These are phyloP conservation scores for Azemiops feae DNA, from an alignment of 2,113 vertebrate genomes.

Conservation along the genomic window DNA sequence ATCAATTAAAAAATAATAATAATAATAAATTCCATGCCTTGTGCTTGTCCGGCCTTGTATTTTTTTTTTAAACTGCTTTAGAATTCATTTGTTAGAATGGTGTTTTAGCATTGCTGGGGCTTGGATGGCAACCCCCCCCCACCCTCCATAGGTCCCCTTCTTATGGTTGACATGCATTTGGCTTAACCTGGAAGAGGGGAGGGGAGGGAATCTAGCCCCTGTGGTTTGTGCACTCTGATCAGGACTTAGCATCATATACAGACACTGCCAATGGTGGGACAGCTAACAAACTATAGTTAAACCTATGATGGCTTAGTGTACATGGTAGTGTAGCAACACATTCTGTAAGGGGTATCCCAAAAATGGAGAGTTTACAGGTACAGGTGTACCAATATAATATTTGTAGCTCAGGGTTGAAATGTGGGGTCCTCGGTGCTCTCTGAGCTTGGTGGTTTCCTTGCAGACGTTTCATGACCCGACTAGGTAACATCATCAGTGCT, in stretches of 20 bases:
- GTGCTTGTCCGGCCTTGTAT: rapidly evolving
- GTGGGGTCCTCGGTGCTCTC: too few relatives aligned
- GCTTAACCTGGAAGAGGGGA: background rate
- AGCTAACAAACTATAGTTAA: background rate
- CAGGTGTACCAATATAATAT: too few relatives aligned
- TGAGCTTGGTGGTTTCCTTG: too few relatives aligned
- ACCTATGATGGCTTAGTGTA: background rate
- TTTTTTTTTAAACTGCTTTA: background rate
- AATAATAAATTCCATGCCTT: background rate
- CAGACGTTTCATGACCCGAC: too few relatives aligned
- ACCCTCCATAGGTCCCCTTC: background rate
- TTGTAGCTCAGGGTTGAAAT: too few relatives aligned
- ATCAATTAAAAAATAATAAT: conserved; percentile 67
- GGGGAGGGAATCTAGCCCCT: background rate
- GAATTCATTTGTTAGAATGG: background rate
- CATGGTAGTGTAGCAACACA: background rate
- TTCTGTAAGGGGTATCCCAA: background rate
- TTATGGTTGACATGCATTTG: background rate
- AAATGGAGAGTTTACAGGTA: too few relatives aligned
- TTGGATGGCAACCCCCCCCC: background rate
- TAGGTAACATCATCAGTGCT: too few relatives aligned
- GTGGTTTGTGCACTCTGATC: background rate
- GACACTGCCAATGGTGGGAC: background rate
- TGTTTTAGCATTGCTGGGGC: background rate
- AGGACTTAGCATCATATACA: background rate